Evolutionary conservation across 2,113 vertebrate species (phyloP), one percentile per base, ranked within the genome.

Genomic region (Dipodomys spectabilis): DNA sequence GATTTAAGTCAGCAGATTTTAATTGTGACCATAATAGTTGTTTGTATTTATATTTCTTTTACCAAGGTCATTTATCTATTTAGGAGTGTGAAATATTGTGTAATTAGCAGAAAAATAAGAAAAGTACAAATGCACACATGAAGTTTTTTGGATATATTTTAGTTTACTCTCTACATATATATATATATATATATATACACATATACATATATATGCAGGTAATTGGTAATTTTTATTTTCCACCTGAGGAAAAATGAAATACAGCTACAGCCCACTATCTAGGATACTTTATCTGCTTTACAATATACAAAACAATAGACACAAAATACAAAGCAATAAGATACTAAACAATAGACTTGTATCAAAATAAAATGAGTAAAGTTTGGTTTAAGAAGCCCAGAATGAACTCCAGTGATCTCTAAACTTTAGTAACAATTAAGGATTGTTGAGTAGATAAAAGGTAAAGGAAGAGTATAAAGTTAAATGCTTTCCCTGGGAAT

Each of bases 31-130:
- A 35, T 53, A 86, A 79, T 39, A 62, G 19, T 77, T 90, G 12
- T 53, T 88, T 92, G 11, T 23, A 81, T 72, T 81, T 85, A 23
- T 92, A 82, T 86, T 86, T 94, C 18, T 85, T 39, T 12, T 65
- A 90, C 18, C 22, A 77, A 84, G 32, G 72, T 90, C 82, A 19
- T 8, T 32, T 93, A 94, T 5, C n/a, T 69, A 6, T 83, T 89
- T 92, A 80, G 19, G 0, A 89, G 20, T 68, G 12, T 68, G 35
- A 94, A 86, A 78, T 64, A 81, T 16, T 35, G 7, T 65, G 7
- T 71, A 93, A 93, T 87, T 94, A 75, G 45, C 82, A 39, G 18
- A 88, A 78, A 23, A 68, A 35, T 79, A 88, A 39, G 4, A 57
- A 68, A 91, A 78, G 6, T 65, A 9, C 72, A 13, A 92, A 82